Evolutionary conservation across 64 coral and sea anemone genomes (phyloP), one percentile per base, ranked within the genome.

Genomic region (Hydrozoanthus tunicans): DNA sequence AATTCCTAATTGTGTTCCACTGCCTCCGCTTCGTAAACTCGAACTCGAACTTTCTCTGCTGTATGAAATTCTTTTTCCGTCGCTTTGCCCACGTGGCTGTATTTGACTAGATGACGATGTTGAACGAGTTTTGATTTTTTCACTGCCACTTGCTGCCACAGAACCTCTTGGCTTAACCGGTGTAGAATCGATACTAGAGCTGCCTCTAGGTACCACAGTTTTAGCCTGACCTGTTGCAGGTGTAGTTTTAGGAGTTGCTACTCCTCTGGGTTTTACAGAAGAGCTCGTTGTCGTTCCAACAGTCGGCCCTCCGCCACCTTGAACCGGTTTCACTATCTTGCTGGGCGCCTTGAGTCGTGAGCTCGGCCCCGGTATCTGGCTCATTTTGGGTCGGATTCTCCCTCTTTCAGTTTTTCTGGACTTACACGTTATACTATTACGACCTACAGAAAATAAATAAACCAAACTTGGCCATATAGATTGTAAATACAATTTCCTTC

Each of bases 11-110:
- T 88, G 84, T 59, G 55, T 60, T 6, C 68, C 84, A 75, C 84
- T 88, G 17, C 84, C 69, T 9, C 84, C 55, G 81, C 95, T 93
- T 55, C 92, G 92, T 23, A 97, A 66, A 92, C 92, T 91, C 13
- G 92, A 94, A 80, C 95, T 97, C 15, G 95, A 97, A 51, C 89
- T 84, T 92, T 97, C 95, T 83, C 95, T 91, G 58, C 90, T 91
- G 78, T 85, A 97, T 57, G 79, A 66, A 15, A 97, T 90, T 66
- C 70, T 82, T 62, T 92, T 94, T 59, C 93, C 91, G 78, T 97
- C 92, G 63, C 90, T 89, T 10, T 92, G 89, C 81, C 73, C 88
- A 90, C 64, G 89, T 93, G 82, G 78, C 90, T 60, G 54, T 73
- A 80, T 52, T 56, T 32, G 62, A 80, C 94, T 64, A 79, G 59